Conservation (phyloP, 2,888 invertebrate species). For the Drosophila falleni region DNA sequence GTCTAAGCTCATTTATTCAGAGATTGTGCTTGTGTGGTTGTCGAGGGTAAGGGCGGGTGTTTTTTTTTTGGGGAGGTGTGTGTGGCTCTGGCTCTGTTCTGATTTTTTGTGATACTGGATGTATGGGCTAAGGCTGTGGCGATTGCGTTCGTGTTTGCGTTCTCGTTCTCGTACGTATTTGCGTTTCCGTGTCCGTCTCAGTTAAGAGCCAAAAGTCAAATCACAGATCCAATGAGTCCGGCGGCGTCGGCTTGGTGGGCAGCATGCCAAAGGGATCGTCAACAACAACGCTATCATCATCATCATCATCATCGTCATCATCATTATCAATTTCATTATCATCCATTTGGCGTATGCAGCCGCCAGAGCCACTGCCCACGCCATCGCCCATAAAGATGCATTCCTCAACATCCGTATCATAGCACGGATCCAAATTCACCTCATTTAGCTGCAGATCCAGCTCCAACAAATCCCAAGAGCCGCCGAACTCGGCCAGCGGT, state of each 20-base stretch:
- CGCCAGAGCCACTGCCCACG: slow-evolving; percentile 58
- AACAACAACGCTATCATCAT: slow-evolving; percentile 72
- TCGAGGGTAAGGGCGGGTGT: background rate
- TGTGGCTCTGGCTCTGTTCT: slow-evolving; percentile 12
- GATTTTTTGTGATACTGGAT: background rate
- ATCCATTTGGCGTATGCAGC: slow-evolving; percentile 30
- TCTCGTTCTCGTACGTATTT: background rate
- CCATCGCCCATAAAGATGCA: slow-evolving; percentile 87
- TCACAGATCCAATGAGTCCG: slow-evolving; percentile 86
- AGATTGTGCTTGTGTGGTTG: slow-evolving; percentile 53
- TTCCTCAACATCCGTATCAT: slow-evolving; percentile 88
- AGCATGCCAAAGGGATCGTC: slow-evolving; percentile 87
- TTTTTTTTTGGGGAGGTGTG: slow-evolving; percentile 12
- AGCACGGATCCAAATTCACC: slow-evolving; percentile 88
- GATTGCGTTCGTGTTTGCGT: background rate
- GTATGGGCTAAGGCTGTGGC: background rate
- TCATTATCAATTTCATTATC: slow-evolving; percentile 5
- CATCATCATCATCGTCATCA: slow-evolving; percentile 83
- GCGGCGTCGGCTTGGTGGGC: slow-evolving; percentile 88
- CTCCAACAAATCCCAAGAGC: slow-evolving; percentile 88
- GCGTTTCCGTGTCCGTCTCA: slow-evolving; percentile 42
- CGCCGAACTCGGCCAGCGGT: slow-evolving; percentile 85
- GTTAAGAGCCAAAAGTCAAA: slow-evolving; percentile 82
- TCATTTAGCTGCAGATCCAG: slow-evolving; percentile 88
- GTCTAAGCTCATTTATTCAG: slow-evolving; percentile 65